Conservation (phyloP, 1,140 invertebrate genomes). For the Drosophila nannoptera region DNA sequence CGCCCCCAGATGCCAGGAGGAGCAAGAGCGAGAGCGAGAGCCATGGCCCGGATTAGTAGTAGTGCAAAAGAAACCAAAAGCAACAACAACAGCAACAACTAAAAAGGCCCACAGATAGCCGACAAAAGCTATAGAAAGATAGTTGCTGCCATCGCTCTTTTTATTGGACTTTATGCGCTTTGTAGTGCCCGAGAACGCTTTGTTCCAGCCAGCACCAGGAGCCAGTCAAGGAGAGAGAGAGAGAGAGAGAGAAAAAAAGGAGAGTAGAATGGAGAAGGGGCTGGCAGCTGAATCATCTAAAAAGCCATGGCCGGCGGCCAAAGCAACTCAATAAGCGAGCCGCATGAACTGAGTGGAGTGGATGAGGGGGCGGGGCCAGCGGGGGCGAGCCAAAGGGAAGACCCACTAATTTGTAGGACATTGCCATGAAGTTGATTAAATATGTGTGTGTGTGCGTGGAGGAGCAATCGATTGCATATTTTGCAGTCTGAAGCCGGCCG, state of each 20-base stretch:
- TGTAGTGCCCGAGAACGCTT: conserved; percentile 50
- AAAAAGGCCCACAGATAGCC: conserved; percentile 70
- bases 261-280: conserved; percentile 20
- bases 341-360: conserved; percentile 20
- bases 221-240: neutral
- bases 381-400: conserved; percentile 45
- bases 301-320: conserved; percentile 62
- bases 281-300: conserved; percentile 53
- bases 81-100: conserved; percentile 26
- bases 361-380: neutral
- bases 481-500: conserved; percentile 8
- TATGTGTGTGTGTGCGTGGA: conserved; percentile 26
- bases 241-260: conserved; percentile 18
- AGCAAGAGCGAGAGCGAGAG: conserved; percentile 5
- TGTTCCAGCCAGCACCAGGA: conserved; percentile 33
- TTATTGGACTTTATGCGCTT: conserved; percentile 77
- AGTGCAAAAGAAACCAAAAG: conserved; percentile 63
- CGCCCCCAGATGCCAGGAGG: conserved; percentile 22
- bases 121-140: conserved; percentile 64
- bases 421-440: conserved; percentile 61
- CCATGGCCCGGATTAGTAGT: conserved; percentile 72
- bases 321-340: conserved; percentile 69
- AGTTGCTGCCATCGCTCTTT: conserved; percentile 72
- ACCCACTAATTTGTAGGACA: conserved; percentile 62
- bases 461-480: conserved; percentile 46